phyloP scores from a whole-genome alignment of 2,113 vertebrate genomes.

The Anarhynchus alexandrinus region DNA sequence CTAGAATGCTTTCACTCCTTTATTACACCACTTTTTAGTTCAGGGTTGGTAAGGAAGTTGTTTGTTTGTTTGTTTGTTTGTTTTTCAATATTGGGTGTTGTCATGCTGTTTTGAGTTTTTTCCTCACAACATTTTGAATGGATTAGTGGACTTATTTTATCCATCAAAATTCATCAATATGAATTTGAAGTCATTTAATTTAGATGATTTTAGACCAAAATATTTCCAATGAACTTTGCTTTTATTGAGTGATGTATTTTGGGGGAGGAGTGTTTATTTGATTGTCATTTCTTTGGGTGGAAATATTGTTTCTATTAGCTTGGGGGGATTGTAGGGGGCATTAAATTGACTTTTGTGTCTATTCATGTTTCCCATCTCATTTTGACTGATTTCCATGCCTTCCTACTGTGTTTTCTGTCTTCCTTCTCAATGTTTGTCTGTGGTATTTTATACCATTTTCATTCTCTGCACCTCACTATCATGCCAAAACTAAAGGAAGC shows the following conservation, averaged over 20 bases:
- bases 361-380: background rate
- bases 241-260: background rate
- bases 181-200: background rate
- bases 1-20: background rate
- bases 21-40: background rate
- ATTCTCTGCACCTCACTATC: background rate
- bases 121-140: background rate
- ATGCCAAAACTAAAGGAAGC: background rate
- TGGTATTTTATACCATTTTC: background rate
- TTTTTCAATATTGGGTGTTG: background rate
- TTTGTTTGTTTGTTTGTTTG: background rate
- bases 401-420: background rate
- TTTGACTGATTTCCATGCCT: background rate
- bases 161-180: background rate
- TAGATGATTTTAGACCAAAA: background rate
- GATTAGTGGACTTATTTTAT: background rate
- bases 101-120: background rate
- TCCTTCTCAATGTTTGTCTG: background rate
- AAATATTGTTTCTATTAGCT: background rate
- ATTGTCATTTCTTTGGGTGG: background rate
- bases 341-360: background rate
- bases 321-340: accelerated
- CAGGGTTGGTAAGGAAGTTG: too few species aligned
- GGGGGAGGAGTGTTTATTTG: background rate
- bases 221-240: background rate